phyloP scores from a whole-genome alignment of 2,797 vertebrate species.

The Galaxias olidus region DNA sequence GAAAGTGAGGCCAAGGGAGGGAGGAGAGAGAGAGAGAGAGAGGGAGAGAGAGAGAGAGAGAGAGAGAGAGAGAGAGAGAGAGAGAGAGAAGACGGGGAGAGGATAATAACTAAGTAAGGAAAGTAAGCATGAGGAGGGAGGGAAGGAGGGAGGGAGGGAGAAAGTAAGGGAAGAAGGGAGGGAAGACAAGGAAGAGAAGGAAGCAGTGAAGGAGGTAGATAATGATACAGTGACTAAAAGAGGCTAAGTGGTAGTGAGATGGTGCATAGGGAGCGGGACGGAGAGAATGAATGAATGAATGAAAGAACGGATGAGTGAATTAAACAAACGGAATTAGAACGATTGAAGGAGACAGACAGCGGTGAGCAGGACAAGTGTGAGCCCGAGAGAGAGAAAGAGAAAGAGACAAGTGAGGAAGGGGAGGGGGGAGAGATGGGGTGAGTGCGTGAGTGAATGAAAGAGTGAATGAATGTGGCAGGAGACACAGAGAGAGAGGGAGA shows the following conservation, averaged over 20 bases:
- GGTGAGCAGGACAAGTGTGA: conserved; percentile 3
- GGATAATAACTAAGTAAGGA: no score
- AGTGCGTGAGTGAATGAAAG: conserved; percentile 44
- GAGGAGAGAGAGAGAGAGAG: neutral
- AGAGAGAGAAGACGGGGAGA: conserved; percentile 25
- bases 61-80: conserved; percentile 30
- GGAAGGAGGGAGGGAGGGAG: conserved; percentile 26
- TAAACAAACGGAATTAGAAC: neutral
- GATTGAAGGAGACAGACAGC: neutral
- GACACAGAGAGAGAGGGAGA: conserved; percentile 33
- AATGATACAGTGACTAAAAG: conserved; percentile 7
- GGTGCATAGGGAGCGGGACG: conserved; percentile 31
- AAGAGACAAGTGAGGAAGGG: neutral
- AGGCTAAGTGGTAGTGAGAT: conserved; percentile 41
- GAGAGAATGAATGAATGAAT: conserved; percentile 24
- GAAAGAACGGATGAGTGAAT: conserved; percentile 30
- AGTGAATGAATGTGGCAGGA: conserved; percentile 45
- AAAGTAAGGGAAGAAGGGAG: conserved; percentile 47
- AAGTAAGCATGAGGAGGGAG: no score
- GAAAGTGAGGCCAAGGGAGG: conserved; percentile 21
- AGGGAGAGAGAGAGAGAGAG: conserved; percentile 47
- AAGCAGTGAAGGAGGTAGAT: conserved; percentile 24
- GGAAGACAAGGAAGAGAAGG: conserved; percentile 9
- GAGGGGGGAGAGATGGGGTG: conserved; percentile 3
- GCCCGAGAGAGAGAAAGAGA: conserved; percentile 25